Percentiles rank a stretch among this genome's conserved stretches.
Conservation (phyloP, 1,140 invertebrate genomes). For the Thaumetopoea pityocampa region DNA sequence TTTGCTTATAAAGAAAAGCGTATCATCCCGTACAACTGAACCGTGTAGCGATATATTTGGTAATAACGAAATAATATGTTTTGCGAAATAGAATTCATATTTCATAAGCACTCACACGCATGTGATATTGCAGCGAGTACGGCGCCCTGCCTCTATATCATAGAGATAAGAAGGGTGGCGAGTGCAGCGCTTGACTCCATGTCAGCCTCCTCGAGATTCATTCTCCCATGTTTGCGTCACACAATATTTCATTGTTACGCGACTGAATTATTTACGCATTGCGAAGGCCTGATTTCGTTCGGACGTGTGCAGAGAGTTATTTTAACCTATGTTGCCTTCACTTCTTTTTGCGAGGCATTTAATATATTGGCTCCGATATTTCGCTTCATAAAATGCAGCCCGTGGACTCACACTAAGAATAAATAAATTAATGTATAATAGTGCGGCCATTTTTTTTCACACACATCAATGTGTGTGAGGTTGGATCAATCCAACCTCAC, state of each 20-base stretch:
- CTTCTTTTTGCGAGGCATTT: slow-evolving; percentile 1
- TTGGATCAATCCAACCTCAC: no score
- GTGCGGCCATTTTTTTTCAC: no score
- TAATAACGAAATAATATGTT: slow-evolving; percentile 71
- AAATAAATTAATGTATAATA: no score
- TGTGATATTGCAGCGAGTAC: slow-evolving; percentile 59
- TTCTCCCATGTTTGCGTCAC: slow-evolving; percentile 50
- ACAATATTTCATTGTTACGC: slow-evolving; percentile 46
- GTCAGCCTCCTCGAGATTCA: slow-evolving; percentile 50
- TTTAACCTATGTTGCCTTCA: slow-evolving; percentile 20
- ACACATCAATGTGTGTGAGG: no score
- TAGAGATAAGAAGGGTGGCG: slow-evolving; percentile 53
- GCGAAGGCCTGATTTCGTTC: slow-evolving; percentile 40
- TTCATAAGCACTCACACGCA: slow-evolving; percentile 65
- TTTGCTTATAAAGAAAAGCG: slow-evolving; percentile 36
- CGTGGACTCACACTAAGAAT: no score
- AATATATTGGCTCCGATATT: slow-evolving; percentile 6
- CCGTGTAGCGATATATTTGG: slow-evolving; percentile 54
- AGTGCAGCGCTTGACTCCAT: slow-evolving; percentile 36
- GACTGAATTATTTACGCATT: slow-evolving; percentile 49
- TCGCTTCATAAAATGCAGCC: no score
- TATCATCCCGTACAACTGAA: slow-evolving; percentile 33
- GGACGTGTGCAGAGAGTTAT: slow-evolving; percentile 35
- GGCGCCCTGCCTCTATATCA: slow-evolving; percentile 59
- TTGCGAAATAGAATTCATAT: slow-evolving; percentile 70